Evolutionary conservation across 2,888 invertebrate genomes (phyloP), one percentile per base, ranked within the genome.

Genomic region (Dynastes tityus): DNA sequence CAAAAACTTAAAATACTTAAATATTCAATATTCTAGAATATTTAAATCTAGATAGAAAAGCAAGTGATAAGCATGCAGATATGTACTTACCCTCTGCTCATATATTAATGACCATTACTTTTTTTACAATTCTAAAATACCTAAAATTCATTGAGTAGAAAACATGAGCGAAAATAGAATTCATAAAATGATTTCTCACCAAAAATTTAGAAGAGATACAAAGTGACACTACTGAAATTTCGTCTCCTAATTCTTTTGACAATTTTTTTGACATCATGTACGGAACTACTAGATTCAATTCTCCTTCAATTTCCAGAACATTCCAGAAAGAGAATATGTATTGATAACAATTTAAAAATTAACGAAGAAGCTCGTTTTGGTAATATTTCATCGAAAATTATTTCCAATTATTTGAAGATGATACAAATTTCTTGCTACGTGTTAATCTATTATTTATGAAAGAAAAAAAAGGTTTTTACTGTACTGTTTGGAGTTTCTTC

Each of bases 161-260:
- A 6, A n/a, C 45, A 53, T 3, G 4, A 27, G 13, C 9, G 11
- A 5, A 40, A 58, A 11, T 55, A 40, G 2, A 40, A 40, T 37
- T 11, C 16, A 40, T 37, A 58, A 2, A 5, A 37, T 1, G 1
- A 22, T 16, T 22, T 40, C 37, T 55, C 58, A 73, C 73, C 55
- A 51, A 58, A 73, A 73, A 73, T 58, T 58, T 55, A 55, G 55
- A 73, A 37, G 73, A 58, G 22, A 73, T 11, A 22, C 37, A 2
- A 6, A 37, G 58, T 37, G 55, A 58, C 37, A 11, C 58, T 73
- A 73, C 73, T 58, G 51, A 58, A 73, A 73, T 73, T 73, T 68
- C 68, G 49, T 68, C 49, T 51, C 58, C 16, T 45, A 16, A 73
- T 40, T 55, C 6, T 5, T 22, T 29, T 70, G 32, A 45, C 16